These are phyloP conservation scores for Pterobdella sp. DNA, from an alignment of 2,888 invertebrate genomes.

Conservation along the genomic window DNA sequence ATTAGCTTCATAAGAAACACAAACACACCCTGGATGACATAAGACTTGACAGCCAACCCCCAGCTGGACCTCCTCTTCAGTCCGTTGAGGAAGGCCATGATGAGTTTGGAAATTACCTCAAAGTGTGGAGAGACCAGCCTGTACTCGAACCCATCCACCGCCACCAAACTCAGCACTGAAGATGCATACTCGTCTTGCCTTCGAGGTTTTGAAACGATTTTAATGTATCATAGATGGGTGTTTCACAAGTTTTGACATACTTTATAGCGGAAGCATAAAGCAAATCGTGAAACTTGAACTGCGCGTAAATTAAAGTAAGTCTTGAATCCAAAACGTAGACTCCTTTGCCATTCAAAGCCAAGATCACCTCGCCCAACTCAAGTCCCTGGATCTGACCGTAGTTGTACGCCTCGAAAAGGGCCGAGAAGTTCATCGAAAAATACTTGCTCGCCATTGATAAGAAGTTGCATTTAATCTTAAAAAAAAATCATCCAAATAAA, in stretches of 20 bases:
- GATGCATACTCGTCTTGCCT: conserved; percentile 32
- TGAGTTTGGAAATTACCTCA: conserved; percentile 35
- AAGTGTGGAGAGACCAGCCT: conserved; percentile 37
- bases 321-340: conserved; percentile 36
- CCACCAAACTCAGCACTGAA: conserved; percentile 34
- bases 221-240: too few relatives aligned
- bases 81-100: conserved; percentile 38
- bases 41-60: conserved; percentile 37
- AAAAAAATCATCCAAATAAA: neutral
- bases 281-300: conserved; percentile 35
- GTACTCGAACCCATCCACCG: conserved; percentile 38
- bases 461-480: conserved; percentile 30
- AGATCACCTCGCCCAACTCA: conserved; percentile 36
- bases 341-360: conserved; percentile 37
- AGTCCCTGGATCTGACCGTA: conserved; percentile 35
- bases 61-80: conserved; percentile 35
- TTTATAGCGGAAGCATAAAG: conserved; percentile 35
- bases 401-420: conserved; percentile 38
- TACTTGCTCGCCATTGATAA: conserved; percentile 29
- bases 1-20: too few relatives aligned
- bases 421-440: conserved; percentile 38
- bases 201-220: too few relatives aligned
- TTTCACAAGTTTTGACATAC: too few relatives aligned
- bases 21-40: conserved; percentile 33
- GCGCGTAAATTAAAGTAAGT: conserved; percentile 29